Evolutionary conservation across 1,140 invertebrate genomes (phyloP).

Genomic region (Sesamia nonagrioides): DNA sequence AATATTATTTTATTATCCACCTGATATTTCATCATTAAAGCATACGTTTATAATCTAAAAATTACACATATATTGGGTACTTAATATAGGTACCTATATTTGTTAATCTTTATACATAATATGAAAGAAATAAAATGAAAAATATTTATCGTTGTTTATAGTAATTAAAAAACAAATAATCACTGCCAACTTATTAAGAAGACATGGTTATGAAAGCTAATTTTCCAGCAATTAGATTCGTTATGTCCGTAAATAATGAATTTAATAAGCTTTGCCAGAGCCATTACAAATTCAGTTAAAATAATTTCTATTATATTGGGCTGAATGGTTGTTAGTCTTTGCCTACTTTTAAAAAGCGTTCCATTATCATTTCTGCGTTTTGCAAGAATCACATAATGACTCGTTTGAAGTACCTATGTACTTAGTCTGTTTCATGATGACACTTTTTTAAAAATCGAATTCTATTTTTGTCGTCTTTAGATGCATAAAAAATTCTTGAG

Average conservation of each 20-base stretch:
- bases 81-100: too few relatives aligned
- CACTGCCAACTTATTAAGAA: not conserved
- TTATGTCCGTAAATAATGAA: conserved; percentile 5
- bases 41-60: not conserved
- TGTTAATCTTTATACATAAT: too few relatives aligned
- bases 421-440: too few relatives aligned
- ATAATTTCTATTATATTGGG: conserved; percentile 14
- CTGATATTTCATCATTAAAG: conserved; percentile 18
- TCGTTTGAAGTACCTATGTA: not conserved
- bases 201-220: conserved; percentile 2
- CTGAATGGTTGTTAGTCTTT: not conserved
- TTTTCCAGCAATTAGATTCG: not conserved
- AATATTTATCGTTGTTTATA: too few relatives aligned
- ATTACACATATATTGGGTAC: not conserved
- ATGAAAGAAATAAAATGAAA: too few relatives aligned
- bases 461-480: too few relatives aligned
- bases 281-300: not conserved
- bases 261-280: not conserved
- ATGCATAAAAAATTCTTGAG: too few relatives aligned
- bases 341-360: not conserved
- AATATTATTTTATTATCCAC: conserved; percentile 18
- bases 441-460: not conserved
- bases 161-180: not conserved
- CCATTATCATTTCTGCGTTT: not conserved
- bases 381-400: conserved; percentile 3